These are phyloP conservation scores for Limanda limanda DNA, from an alignment of 2,113 vertebrate species.

Conservation along the genomic window DNA sequence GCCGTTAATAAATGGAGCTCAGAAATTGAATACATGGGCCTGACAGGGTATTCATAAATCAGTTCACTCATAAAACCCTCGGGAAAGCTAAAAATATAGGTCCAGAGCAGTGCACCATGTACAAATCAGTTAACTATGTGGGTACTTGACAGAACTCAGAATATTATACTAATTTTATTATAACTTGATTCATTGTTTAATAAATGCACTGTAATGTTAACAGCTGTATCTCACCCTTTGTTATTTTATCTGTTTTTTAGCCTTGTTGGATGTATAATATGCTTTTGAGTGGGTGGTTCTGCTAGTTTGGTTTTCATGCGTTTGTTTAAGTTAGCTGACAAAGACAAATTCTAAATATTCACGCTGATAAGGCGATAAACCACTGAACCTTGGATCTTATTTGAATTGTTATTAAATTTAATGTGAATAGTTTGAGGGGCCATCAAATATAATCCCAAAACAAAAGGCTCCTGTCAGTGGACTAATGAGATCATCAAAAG, in stretches of 20 bases:
- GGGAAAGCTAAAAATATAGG: conserved; percentile 64
- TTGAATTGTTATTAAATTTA: not conserved
- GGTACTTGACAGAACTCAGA: conserved; percentile 3
- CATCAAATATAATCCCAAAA: no score
- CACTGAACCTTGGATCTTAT: not conserved
- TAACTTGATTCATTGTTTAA: not conserved
- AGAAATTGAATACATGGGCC: conserved; percentile 22
- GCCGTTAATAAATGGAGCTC: conserved; percentile 11
- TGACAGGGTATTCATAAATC: conserved; percentile 64
- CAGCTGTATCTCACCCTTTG: not conserved
- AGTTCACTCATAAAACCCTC: conserved; percentile 46
- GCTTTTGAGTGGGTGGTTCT: no score
- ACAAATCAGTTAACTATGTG: conserved; percentile 52
- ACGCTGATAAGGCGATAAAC: not conserved
- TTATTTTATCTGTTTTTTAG: not conserved
- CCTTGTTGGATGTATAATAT: not conserved
- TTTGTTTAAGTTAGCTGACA: not conserved
- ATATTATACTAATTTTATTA: no score
- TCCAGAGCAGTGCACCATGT: conserved; percentile 15
- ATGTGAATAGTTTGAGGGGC: not conserved
- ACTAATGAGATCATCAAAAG: no score
- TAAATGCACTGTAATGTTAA: not conserved
- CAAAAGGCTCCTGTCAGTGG: no score
- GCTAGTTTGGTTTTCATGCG: no score
- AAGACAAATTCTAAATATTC: not conserved